Conservation (phyloP, 2,113 vertebrate genomes). For the Numenius arquata region DNA sequence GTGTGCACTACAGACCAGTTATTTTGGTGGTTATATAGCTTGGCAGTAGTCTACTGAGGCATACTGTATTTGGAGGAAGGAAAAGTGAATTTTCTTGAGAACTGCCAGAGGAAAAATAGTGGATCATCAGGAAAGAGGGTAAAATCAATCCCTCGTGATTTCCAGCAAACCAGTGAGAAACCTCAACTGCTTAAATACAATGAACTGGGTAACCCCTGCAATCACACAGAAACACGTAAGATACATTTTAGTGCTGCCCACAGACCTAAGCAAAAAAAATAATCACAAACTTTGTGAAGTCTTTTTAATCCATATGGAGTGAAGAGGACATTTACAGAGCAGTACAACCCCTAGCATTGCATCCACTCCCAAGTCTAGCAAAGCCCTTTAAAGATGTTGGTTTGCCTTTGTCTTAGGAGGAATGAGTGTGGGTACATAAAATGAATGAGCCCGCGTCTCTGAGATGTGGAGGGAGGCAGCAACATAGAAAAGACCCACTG, state of each 20-base stretch:
- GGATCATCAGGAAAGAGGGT: not conserved
- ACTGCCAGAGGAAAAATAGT: not conserved
- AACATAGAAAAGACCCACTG: not conserved
- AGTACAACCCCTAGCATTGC: not conserved
- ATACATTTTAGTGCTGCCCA: not conserved
- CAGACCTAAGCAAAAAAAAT: not conserved
- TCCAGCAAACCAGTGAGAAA: not conserved
- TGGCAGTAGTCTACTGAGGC: not conserved
- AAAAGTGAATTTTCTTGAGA: not conserved
- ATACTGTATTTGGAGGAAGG: not conserved
- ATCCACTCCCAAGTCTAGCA: not conserved
- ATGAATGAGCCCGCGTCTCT: not conserved
- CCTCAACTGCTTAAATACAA: not conserved
- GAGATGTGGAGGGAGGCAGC: not conserved
- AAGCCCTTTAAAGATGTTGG: not conserved
- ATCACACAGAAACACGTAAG: not conserved
- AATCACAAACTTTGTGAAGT: not conserved
- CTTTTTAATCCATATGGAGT: not conserved
- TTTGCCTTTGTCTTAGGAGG: not conserved
- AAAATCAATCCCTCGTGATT: not conserved
- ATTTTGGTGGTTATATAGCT: not conserved
- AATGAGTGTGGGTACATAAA: not conserved
- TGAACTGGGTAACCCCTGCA: not conserved
- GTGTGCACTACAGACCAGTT: not conserved
- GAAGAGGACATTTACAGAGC: not conserved